phyloP scores from a whole-genome alignment of 2,113 vertebrate species.

The Tor tambroides region DNA sequence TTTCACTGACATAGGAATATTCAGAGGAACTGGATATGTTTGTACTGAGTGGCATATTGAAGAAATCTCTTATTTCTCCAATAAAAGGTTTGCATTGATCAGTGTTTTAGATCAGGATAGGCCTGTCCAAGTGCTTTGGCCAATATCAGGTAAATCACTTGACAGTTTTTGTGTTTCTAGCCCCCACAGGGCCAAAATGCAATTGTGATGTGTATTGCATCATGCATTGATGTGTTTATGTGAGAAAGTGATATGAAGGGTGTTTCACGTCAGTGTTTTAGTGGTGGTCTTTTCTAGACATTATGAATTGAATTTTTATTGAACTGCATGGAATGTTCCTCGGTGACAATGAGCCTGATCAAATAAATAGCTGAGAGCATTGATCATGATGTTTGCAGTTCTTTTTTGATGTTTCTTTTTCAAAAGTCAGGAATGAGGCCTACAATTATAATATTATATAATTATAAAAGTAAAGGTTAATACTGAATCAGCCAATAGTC shows the following conservation, averaged over 20 bases:
- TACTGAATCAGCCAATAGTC: no score
- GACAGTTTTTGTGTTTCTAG: background rate
- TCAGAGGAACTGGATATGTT: background rate
- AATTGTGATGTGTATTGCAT: background rate
- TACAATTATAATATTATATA: no score
- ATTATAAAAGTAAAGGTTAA: no score
- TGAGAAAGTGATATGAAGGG: background rate
- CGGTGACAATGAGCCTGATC: background rate
- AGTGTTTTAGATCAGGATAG: background rate
- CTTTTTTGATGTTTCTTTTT: background rate
- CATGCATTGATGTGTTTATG: background rate
- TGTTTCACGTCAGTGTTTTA: background rate
- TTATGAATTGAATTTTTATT: constrained; percentile 14
- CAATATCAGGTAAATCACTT: background rate
- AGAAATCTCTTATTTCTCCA: background rate
- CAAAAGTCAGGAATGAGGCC: no score
- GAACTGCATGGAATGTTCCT: background rate
- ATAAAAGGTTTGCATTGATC: background rate
- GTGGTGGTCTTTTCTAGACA: background rate
- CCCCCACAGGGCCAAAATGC: background rate
- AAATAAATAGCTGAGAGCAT: background rate
- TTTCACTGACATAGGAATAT: background rate
- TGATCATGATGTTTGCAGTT: background rate
- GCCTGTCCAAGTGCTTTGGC: background rate
- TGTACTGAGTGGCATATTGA: background rate